Percentiles rank a stretch among this genome's conserved stretches.
Evolutionary conservation across 2,113 vertebrate species (phyloP).

Genomic region (Ptyas mucosa): DNA sequence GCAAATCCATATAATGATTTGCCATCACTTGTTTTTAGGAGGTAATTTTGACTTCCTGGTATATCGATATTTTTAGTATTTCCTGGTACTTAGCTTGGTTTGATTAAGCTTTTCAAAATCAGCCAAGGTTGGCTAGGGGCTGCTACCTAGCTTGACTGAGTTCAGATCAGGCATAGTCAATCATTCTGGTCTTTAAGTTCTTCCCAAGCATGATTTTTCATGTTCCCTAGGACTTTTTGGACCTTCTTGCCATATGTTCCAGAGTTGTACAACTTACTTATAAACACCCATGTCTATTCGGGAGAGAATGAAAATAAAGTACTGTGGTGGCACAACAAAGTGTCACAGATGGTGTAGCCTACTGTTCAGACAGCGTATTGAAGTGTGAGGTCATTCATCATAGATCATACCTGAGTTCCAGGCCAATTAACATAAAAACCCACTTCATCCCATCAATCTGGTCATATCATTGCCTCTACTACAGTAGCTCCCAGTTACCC

Average conservation of each 20-base stretch:
- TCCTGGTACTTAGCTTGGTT: not conserved
- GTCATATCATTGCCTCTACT: slow-evolving; percentile 22
- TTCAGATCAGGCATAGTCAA: not conserved
- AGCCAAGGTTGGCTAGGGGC: not conserved
- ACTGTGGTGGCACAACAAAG: not conserved
- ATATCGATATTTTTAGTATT: not conserved
- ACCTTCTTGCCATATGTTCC: not conserved
- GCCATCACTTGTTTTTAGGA: not conserved
- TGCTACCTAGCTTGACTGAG: not conserved
- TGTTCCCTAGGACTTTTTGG: not conserved
- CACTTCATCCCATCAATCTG: slow-evolving; percentile 37
- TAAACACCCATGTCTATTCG: not conserved
- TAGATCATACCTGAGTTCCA: slow-evolving; percentile 13
- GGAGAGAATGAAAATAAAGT: not conserved
- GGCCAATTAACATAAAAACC: slow-evolving; percentile 23
- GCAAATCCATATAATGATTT: not conserved
- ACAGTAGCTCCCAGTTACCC: not conserved
- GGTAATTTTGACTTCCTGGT: not conserved
- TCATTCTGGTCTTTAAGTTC: not conserved
- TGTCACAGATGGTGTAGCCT: slow-evolving; percentile 36
- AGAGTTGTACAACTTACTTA: not conserved
- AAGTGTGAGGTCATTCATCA: slow-evolving; percentile 41
- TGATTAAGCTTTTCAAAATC: not conserved
- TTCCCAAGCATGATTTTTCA: not conserved
- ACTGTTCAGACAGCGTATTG: slow-evolving; percentile 19